Conservation (phyloP, 2,888 invertebrate species). For the Synergus umbraculus region DNA sequence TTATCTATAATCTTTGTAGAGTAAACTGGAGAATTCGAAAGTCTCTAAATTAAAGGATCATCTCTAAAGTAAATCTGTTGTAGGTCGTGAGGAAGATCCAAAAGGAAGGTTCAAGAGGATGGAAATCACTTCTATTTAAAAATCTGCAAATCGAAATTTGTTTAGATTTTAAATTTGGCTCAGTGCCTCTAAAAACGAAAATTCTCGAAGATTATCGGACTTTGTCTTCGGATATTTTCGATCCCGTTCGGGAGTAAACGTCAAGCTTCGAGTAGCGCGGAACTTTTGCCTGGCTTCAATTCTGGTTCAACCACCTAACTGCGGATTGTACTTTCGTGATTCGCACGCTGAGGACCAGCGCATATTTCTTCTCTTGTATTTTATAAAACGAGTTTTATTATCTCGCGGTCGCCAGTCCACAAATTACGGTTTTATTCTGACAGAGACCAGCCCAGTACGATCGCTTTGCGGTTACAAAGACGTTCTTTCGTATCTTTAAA, state of each 20-base stretch:
- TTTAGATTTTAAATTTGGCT: constrained; percentile 3
- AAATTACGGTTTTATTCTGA: constrained; percentile 25
- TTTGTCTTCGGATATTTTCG: constrained; percentile 14
- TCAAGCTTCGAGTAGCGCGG: constrained; percentile 34
- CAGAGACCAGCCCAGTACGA: background rate
- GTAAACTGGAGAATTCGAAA: too few species aligned
- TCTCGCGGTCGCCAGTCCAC: constrained; percentile 23
- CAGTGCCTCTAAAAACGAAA: background rate
- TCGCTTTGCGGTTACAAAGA: constrained; percentile 29
- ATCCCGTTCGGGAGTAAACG: constrained; percentile 18
- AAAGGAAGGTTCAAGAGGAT: too few species aligned
- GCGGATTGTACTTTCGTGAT: constrained; percentile 9
- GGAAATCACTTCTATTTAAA: background rate
- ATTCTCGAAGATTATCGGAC: background rate
- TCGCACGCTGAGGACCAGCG: background rate
- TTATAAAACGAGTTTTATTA: constrained; percentile 30
- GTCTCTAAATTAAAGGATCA: too few species aligned
- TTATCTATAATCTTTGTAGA: too few species aligned
- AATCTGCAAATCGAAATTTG: background rate
- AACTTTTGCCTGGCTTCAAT: constrained; percentile 31
- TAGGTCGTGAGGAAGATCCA: too few species aligned
- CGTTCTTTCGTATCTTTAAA: constrained; percentile 30
- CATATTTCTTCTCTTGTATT: constrained; percentile 19
- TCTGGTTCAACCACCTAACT: constrained; percentile 38
- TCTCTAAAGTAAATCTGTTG: too few species aligned